A percentile compares a stretch with the other conserved stretches of the same genome.
Evolutionary conservation across 2,113 vertebrate species (phyloP).

Genomic region (Crotalus viridis): DNA sequence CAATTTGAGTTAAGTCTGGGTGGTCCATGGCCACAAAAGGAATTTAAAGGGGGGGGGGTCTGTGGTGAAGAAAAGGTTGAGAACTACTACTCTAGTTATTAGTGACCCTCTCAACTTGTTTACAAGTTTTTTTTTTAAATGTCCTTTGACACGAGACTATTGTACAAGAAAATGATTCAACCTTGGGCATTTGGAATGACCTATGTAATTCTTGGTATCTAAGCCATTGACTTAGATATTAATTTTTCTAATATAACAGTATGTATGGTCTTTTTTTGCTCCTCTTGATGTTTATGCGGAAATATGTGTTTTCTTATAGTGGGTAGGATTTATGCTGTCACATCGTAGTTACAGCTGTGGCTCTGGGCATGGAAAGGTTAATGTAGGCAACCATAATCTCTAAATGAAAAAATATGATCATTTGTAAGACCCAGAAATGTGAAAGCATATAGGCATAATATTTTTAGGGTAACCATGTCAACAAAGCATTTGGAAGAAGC

Average conservation of each 20-base stretch:
- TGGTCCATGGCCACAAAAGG: not conserved
- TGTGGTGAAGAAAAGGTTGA: not conserved
- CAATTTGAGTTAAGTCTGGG: not conserved
- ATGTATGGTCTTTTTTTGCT: not conserved
- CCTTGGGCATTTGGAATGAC: not conserved
- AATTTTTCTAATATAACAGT: not conserved
- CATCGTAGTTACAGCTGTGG: not conserved
- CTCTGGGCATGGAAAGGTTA: not conserved
- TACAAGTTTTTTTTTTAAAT: not conserved
- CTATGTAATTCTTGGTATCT: not conserved
- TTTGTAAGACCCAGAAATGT: not conserved
- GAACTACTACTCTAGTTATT: not conserved
- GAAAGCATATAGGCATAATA: not conserved
- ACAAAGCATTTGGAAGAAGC: not conserved
- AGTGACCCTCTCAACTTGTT: not conserved
- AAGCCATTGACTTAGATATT: not conserved
- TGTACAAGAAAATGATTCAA: not conserved
- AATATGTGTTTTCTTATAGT: not conserved
- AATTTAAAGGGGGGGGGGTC: not conserved
- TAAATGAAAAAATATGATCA: not conserved
- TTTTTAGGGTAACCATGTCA: not conserved
- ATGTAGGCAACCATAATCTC: not conserved
- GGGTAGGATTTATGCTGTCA: not conserved
- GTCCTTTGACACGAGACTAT: not conserved
- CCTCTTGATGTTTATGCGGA: not conserved